Conservation (phyloP, 2,888 invertebrate species). For the Athalia rosae region DNA sequence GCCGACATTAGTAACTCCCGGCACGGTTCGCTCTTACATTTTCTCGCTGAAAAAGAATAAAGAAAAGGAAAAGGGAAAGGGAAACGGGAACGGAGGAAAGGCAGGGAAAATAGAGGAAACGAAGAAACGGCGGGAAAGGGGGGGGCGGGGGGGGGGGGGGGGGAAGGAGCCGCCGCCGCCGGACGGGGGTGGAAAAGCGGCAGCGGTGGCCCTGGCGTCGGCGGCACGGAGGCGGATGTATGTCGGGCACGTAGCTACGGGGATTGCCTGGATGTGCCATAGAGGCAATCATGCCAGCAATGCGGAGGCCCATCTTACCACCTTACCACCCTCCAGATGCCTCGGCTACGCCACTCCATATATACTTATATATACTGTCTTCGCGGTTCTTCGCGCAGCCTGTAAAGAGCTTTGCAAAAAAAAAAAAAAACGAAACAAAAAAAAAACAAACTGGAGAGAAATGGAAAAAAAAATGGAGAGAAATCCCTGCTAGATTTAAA, state of each 20-base stretch:
- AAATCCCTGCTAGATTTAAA: constrained; percentile 44
- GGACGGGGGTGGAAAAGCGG: constrained; percentile 56
- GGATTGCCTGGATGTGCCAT: constrained; percentile 74
- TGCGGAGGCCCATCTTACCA: constrained; percentile 71
- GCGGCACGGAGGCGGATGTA: constrained; percentile 67
- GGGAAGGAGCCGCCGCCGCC: constrained; percentile 54
- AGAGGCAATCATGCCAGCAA: constrained; percentile 73
- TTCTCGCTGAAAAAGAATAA: not conserved
- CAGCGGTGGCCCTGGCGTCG: constrained; percentile 36
- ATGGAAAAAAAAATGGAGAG: not conserved
- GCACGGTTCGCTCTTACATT: constrained; percentile 39
- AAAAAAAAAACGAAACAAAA: no score
- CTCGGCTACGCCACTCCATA: constrained; percentile 49
- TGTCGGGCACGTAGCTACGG: constrained; percentile 73
- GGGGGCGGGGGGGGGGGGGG: constrained; percentile 55
- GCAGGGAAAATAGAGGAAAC: constrained; percentile 51
- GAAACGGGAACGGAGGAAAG: constrained; percentile 42
- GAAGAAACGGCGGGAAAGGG: constrained; percentile 50
- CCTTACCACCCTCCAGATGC: constrained; percentile 65
- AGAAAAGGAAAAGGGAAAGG: constrained; percentile 51
- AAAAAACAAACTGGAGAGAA: no score
- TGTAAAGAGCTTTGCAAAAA: constrained; percentile 45
- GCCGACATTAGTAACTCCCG: constrained; percentile 27
- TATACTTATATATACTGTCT: constrained; percentile 51
- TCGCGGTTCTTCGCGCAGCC: constrained; percentile 45